A percentile compares a stretch with the other conserved stretches of the same genome.
Evolutionary conservation across 1,140 invertebrate genomes (phyloP).

Genomic region (Andricus grossulariae): DNA sequence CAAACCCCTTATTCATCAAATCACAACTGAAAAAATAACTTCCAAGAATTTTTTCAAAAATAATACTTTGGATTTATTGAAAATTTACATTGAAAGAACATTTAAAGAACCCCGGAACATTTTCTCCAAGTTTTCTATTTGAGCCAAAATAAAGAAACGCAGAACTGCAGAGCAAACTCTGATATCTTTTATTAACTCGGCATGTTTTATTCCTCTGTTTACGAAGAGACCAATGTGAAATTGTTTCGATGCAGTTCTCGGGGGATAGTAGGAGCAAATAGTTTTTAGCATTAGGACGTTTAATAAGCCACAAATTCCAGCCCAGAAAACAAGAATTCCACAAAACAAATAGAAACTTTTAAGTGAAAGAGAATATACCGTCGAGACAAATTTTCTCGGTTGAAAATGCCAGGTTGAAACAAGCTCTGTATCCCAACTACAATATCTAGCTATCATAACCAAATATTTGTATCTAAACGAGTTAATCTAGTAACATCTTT

Average conservation of each 20-base stretch:
- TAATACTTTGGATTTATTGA: too few relatives aligned
- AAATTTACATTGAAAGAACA: not conserved
- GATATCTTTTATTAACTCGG: conserved; percentile 33
- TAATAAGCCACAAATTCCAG: conserved; percentile 35
- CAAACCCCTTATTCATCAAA: too few relatives aligned
- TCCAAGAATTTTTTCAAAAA: too few relatives aligned
- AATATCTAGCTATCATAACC: too few relatives aligned
- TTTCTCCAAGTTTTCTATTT: not conserved
- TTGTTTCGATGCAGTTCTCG: conserved; percentile 39
- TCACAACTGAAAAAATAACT: too few relatives aligned
- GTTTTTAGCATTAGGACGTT: conserved; percentile 28
- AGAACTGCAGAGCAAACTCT: not conserved
- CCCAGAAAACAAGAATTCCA: not conserved
- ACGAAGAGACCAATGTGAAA: conserved; percentile 36
- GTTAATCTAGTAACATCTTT: too few relatives aligned
- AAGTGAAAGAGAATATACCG: conserved; percentile 22
- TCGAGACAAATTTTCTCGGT: conserved; percentile 8
- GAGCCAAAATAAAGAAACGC: not conserved
- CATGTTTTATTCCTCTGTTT: conserved; percentile 39
- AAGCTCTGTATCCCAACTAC: not conserved
- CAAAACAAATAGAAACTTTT: conserved; percentile 25
- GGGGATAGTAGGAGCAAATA: conserved; percentile 28
- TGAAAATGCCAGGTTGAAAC: not conserved
- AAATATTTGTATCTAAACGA: too few relatives aligned
- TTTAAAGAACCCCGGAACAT: not conserved